Base-by-base conservation (phyloP, 2,113 vertebrate species). In the Pseudopipra pipra region DNA sequence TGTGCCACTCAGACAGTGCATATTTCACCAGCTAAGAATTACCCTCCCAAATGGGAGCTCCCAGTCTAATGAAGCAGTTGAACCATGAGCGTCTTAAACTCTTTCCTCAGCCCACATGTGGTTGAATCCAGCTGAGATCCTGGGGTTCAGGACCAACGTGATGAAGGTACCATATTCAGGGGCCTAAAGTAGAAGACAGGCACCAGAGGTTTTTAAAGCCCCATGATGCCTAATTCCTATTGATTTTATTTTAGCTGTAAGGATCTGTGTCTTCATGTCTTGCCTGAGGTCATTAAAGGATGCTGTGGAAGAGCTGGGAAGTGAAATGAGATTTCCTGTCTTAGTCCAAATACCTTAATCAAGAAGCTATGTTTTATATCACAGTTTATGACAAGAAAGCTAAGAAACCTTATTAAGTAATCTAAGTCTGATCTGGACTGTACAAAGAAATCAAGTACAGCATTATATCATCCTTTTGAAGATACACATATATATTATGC, bases 241-340 rank as follows among this genome's bases (percentile, higher is more conserved):
- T 72, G 92, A 77, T 94, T 95, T 90, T 28, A 63, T 90, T 93
- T 71, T n/a, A 67, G 76, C 76, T 90, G 24, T 14, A 33, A 87
- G 94, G 86, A 89, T 90, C 83, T 70, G 75, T 76, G 22, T 94
- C 89, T 87, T 89, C 31, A 2, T 54, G 67, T 75, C 55, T 94
- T 86, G 95, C 93, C 92, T 65, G 76, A 90, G 95, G 92, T 90
- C 28, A 62, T 80, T 90, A 79, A 93, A 92, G 76, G 90, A 88
- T 77, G 82, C 63, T 90, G 76, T 65, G 87, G 85, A 88, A 83
- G 85, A 83, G 79, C 79, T 96, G 41, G 93, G 82, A 89, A 93
- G 83, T 88, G 79, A 95, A 95, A 90, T 95, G 85, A 97, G 88
- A 96, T 97, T 96, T 97, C 92, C 95, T 92, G 92, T 93, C 82